Conservation (phyloP, 2,113 vertebrate species). For the Chascanopsetta lugubris region DNA sequence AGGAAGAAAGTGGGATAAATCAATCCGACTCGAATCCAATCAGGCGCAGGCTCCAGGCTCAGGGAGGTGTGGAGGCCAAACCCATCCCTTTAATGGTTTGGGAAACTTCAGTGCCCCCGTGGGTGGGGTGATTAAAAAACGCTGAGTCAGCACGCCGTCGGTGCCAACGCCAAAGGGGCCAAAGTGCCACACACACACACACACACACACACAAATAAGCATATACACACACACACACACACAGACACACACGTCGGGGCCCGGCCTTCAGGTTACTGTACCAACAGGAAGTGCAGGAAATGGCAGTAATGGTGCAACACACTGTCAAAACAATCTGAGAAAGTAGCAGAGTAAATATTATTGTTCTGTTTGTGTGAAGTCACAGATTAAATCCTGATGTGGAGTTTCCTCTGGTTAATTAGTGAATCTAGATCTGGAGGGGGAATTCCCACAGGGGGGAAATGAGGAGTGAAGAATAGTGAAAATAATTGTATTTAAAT, state of each 20-base stretch:
- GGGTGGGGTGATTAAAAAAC: slow-evolving; percentile 20
- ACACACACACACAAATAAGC: no score
- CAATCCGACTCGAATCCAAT: background rate
- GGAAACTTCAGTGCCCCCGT: slow-evolving; percentile 1
- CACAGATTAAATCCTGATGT: no score
- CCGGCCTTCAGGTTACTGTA: slow-evolving; percentile 8
- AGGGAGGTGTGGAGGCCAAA: slow-evolving; percentile 6
- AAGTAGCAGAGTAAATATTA: slow-evolving; percentile 5
- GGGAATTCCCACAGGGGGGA: background rate
- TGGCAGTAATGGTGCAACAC: background rate
- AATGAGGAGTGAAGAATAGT: no score
- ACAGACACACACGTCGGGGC: no score
- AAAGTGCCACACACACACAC: slow-evolving; percentile 17
- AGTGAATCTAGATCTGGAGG: slow-evolving; percentile 14
- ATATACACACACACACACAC: no score
- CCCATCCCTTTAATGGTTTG: slow-evolving; percentile 22
- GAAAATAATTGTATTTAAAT: no score
- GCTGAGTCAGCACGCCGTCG: slow-evolving; percentile 27
- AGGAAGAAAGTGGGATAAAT: background rate
- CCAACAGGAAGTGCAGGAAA: slow-evolving; percentile 51
- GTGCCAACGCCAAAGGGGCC: slow-evolving; percentile 32
- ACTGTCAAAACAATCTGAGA: slow-evolving; percentile 5
- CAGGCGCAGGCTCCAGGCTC: slow-evolving; percentile 21
- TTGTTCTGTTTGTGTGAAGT: no score
- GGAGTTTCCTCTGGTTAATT: no score